These are phyloP conservation scores for Rhopalosiphum padi DNA, from an alignment of 1,140 invertebrate genomes.

Conservation along the genomic window DNA sequence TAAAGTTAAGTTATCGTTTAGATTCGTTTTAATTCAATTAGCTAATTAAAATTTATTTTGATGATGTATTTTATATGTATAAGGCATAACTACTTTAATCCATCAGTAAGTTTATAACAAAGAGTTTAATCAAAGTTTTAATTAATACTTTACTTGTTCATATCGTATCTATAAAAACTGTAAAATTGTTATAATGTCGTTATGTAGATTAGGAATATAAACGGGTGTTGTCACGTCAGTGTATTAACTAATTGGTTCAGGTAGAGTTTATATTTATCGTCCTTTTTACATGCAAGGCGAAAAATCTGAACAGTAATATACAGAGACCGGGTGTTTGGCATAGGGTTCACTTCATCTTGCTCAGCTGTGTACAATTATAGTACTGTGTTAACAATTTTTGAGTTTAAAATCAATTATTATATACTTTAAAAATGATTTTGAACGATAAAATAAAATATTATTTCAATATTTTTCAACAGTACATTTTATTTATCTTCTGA, in stretches of 20 bases:
- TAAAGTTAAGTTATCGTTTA: neutral
- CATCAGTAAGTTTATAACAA: neutral
- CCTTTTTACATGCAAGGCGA: neutral
- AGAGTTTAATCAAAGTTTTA: neutral
- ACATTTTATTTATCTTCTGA: neutral
- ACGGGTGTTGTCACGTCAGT: neutral
- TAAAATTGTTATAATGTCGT: neutral
- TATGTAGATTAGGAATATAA: neutral
- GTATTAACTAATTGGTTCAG: constrained; percentile 23
- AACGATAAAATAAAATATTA: neutral
- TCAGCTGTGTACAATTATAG: neutral
- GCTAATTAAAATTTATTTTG: constrained; percentile 8
- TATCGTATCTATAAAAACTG: neutral
- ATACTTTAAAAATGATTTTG: neutral
- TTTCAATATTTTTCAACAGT: neutral
- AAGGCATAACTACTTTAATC: neutral
- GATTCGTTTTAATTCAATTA: constrained; percentile 4
- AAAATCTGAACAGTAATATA: neutral
- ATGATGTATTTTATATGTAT: neutral
- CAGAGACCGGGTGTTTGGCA: neutral
- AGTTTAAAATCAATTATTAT: neutral
- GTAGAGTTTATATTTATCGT: neutral
- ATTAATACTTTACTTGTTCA: neutral
- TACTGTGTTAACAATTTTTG: neutral
- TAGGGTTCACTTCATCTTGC: neutral